phyloP scores from a whole-genome alignment of 1,140 invertebrate species.

The Araneus ventricosus region DNA sequence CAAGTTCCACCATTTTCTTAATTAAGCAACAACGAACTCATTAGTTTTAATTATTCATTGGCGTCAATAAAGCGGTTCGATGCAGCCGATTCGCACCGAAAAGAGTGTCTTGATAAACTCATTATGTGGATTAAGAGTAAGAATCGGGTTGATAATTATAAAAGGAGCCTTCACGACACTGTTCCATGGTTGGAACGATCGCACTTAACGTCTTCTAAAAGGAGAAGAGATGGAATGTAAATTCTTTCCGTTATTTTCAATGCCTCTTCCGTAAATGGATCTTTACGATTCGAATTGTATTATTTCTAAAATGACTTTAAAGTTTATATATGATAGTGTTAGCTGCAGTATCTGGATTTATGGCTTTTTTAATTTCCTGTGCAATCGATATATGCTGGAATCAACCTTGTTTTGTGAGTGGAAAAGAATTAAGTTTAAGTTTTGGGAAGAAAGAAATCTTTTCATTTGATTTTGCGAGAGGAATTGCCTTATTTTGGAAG shows the following conservation, averaged over 20 bases:
- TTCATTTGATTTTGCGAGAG: no score
- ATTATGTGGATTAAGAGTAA: slow-evolving; percentile 61
- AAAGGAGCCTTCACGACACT: not conserved
- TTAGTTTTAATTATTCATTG: slow-evolving; percentile 75
- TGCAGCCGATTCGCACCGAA: not conserved
- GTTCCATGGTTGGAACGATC: not conserved
- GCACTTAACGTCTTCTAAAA: slow-evolving; percentile 15
- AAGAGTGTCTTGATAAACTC: slow-evolving; percentile 67
- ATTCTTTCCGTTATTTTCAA: not conserved
- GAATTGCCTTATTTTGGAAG: no score
- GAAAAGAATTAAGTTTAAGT: no score
- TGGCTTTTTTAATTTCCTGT: no score
- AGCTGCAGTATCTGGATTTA: no score
- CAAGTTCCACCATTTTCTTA: slow-evolving; percentile 62
- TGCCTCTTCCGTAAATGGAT: not conserved
- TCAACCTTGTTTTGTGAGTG: no score
- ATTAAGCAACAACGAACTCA: slow-evolving; percentile 70
- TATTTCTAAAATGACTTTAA: not conserved
- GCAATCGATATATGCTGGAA: no score
- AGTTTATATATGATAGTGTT: not conserved
- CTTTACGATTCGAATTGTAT: not conserved
- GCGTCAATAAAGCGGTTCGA: slow-evolving; percentile 59
- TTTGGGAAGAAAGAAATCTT: no score
- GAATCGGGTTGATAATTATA: slow-evolving; percentile 45
- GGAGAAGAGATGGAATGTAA: not conserved